These are phyloP conservation scores for Tarsius wallacei DNA, from an alignment of 2,797 vertebrate genomes.

Conservation along the genomic window DNA sequence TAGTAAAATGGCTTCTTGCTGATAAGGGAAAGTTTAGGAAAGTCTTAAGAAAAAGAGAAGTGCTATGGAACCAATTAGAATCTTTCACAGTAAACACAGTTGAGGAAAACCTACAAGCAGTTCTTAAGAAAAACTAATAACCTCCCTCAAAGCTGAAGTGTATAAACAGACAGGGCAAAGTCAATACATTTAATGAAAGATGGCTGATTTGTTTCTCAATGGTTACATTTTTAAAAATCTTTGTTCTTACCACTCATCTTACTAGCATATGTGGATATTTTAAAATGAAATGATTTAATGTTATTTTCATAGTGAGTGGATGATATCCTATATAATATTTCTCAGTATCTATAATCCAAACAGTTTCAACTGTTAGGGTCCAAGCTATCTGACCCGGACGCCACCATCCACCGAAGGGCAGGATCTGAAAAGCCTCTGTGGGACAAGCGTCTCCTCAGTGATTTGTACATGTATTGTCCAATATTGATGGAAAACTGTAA, in stretches of 20 bases:
- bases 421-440: background rate
- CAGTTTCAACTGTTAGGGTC: background rate
- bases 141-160: background rate
- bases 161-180: background rate
- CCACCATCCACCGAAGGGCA: background rate
- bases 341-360: constrained; percentile 2
- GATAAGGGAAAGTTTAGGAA: constrained; percentile 11
- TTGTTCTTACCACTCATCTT: constrained; percentile 5
- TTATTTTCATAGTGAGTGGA: constrained; percentile 32
- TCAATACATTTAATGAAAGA: constrained; percentile 1
- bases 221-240: constrained; percentile 28
- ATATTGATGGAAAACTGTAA: constrained; percentile 73
- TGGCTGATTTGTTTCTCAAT: background rate
- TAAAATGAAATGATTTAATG: constrained; percentile 12
- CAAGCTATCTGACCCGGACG: background rate
- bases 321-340: background rate
- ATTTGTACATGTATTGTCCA: constrained; percentile 36
- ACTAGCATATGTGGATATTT: background rate
- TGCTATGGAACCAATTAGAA: background rate
- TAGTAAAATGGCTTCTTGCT: constrained; percentile 35
- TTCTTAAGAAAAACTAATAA: constrained; percentile 48
- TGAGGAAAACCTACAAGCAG: constrained; percentile 1
- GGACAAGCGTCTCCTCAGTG: background rate
- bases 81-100: background rate
- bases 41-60: constrained; percentile 29